Evolutionary conservation across 1,140 invertebrate species (phyloP).

Genomic region (Leptinotarsa undecemlineata): DNA sequence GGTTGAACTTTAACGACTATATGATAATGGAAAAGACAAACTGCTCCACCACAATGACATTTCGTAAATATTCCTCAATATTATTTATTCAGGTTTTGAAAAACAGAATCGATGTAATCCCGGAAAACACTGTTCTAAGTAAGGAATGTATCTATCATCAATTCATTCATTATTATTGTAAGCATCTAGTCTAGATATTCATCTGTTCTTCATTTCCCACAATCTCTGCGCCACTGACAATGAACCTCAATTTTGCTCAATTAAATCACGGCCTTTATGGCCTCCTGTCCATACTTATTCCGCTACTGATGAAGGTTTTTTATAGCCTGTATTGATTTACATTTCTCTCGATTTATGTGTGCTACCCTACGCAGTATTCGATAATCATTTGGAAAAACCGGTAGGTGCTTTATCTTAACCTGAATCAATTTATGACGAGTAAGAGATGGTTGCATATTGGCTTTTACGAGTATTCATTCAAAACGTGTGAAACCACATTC

Average conservation of each 20-base stretch:
- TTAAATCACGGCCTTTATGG: conserved; percentile 19
- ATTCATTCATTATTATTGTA: no score
- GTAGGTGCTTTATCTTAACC: conserved; percentile 5
- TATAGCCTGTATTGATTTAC: conserved; percentile 2
- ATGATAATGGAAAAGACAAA: no score
- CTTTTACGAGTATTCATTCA: background rate
- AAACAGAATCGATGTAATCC: no score
- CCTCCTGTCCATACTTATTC: conserved; percentile 1
- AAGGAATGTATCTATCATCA: no score
- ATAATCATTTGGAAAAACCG: conserved; percentile 4
- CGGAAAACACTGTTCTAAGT: no score
- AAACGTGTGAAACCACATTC: background rate
- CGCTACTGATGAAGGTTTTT: conserved; percentile 7
- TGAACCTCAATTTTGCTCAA: conserved; percentile 15
- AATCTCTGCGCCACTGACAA: conserved; percentile 3
- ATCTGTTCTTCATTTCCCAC: no score
- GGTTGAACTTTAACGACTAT: no score
- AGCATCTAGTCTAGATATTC: no score
- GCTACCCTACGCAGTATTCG: background rate
- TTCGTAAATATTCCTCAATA: no score
- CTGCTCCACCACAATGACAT: no score
- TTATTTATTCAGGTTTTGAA: no score
- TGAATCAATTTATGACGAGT: background rate
- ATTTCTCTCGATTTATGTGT: background rate
- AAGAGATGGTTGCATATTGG: background rate